A percentile compares a stretch with the other conserved stretches of the same genome.
phyloP scores from a whole-genome alignment of 1,140 invertebrate species.

The Drosophila busckii region DNA sequence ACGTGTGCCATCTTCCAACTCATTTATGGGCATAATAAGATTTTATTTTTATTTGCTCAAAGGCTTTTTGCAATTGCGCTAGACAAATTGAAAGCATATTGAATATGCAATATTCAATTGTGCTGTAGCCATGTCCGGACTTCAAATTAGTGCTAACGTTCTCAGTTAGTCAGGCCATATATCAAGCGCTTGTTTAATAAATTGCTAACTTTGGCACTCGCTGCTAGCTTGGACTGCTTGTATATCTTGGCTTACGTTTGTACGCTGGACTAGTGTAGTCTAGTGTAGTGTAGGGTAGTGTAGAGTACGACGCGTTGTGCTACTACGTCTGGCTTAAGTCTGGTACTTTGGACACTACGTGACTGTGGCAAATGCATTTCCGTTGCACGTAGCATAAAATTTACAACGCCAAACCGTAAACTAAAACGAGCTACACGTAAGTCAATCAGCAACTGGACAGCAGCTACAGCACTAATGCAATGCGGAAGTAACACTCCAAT shows the following conservation, averaged over 20 bases:
- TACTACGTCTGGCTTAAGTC: slow-evolving; percentile 43
- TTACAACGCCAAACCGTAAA: slow-evolving; percentile 54
- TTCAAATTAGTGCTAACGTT: background rate
- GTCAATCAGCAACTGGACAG: slow-evolving; percentile 64
- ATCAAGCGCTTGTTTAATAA: slow-evolving; percentile 67
- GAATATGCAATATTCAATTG: slow-evolving; percentile 63
- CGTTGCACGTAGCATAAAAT: slow-evolving; percentile 62
- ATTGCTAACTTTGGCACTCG: slow-evolving; percentile 47
- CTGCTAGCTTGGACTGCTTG: slow-evolving; percentile 34
- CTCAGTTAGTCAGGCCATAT: slow-evolving; percentile 35
- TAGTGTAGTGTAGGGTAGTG: too few relatives aligned
- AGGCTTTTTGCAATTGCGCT: slow-evolving; percentile 59
- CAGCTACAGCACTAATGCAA: slow-evolving; percentile 56
- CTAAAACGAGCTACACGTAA: slow-evolving; percentile 68
- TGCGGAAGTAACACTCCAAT: slow-evolving; percentile 74
- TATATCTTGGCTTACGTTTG: slow-evolving; percentile 49
- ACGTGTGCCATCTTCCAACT: slow-evolving; percentile 64
- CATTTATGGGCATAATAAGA: slow-evolving; percentile 74
- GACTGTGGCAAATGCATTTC: slow-evolving; percentile 74
- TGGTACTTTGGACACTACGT: slow-evolving; percentile 41
- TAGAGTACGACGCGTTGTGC: too few relatives aligned
- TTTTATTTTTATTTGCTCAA: slow-evolving; percentile 75
- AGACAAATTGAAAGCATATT: slow-evolving; percentile 73
- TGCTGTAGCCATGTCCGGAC: too few relatives aligned
- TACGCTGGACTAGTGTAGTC: slow-evolving; percentile 20